phyloP scores from a whole-genome alignment of 2,888 invertebrate species.

The Trachelus tabidus region DNA sequence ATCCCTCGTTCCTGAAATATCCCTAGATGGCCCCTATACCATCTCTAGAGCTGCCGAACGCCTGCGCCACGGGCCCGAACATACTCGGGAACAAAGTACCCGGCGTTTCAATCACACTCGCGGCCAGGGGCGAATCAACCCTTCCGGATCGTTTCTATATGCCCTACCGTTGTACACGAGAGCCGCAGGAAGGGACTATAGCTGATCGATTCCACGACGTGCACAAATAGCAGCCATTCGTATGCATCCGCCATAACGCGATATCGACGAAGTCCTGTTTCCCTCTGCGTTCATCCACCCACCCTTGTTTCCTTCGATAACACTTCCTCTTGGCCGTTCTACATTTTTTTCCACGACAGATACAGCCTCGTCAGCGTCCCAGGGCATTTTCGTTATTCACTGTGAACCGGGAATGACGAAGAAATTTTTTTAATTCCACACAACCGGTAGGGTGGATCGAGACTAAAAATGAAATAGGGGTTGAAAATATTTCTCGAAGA shows the following conservation, averaged over 20 bases:
- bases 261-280: not conserved
- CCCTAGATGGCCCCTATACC: not conserved
- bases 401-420: too few relatives aligned
- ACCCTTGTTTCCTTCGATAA: not conserved
- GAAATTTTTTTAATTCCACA: not conserved
- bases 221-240: constrained; percentile 17
- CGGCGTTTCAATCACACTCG: not conserved
- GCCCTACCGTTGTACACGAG: not conserved
- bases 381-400: not conserved
- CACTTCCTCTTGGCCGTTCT: not conserved
- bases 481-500: not conserved
- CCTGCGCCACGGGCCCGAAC: not conserved
- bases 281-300: not conserved
- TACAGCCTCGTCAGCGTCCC: not conserved
- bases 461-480: not conserved
- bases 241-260: constrained; percentile 15
- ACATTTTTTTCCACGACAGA: not conserved
- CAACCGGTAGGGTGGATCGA: not conserved
- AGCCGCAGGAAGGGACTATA: not conserved
- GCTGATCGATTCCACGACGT: constrained; percentile 19
- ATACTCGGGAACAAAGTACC: not conserved
- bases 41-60: not conserved
- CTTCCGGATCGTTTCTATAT: not conserved
- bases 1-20: not conserved
- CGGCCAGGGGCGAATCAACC: not conserved